These are phyloP conservation scores for Diplolepis rosae DNA, from an alignment of 2,888 invertebrate genomes.

Conservation along the genomic window DNA sequence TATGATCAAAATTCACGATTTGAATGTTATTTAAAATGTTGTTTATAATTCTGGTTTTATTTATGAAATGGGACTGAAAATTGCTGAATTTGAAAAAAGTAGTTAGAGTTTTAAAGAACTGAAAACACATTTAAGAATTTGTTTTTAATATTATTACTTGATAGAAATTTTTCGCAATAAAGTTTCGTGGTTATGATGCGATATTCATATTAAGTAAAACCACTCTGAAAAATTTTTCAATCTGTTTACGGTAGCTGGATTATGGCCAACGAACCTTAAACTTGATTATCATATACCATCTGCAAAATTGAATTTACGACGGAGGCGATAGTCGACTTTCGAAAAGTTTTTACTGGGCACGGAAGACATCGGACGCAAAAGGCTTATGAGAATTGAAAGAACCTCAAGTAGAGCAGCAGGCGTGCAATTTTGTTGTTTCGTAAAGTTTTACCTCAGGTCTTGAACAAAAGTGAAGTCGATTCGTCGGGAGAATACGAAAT, in stretches of 20 bases:
- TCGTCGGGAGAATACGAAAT: constrained; percentile 4
- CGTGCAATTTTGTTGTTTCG: constrained; percentile 18
- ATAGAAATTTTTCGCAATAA: no score
- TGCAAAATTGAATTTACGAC: constrained; percentile 30
- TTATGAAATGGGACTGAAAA: no score
- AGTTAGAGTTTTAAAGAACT: no score
- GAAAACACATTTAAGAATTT: no score
- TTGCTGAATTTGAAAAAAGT: no score
- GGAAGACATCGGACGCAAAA: constrained; percentile 17
- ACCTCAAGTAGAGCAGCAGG: neutral
- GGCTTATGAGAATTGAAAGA: constrained; percentile 6
- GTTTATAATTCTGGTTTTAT: no score
- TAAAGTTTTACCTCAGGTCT: constrained; percentile 8
- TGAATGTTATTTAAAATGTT: no score
- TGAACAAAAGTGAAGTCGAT: constrained; percentile 11
- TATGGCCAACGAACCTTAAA: constrained; percentile 12
- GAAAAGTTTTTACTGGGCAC: constrained; percentile 22
- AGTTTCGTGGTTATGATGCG: no score
- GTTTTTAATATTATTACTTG: no score
- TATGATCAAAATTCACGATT: no score
- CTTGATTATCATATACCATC: constrained; percentile 18
- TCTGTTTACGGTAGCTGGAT: constrained; percentile 10
- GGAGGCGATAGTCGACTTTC: constrained; percentile 15
- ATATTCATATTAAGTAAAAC: neutral
- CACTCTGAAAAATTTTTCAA: constrained; percentile 2